A percentile compares a stretch with the other conserved stretches of the same genome.
These are phyloP conservation scores for Liparis tanakae DNA, from an alignment of 2,797 vertebrate genomes.

Conservation along the genomic window DNA sequence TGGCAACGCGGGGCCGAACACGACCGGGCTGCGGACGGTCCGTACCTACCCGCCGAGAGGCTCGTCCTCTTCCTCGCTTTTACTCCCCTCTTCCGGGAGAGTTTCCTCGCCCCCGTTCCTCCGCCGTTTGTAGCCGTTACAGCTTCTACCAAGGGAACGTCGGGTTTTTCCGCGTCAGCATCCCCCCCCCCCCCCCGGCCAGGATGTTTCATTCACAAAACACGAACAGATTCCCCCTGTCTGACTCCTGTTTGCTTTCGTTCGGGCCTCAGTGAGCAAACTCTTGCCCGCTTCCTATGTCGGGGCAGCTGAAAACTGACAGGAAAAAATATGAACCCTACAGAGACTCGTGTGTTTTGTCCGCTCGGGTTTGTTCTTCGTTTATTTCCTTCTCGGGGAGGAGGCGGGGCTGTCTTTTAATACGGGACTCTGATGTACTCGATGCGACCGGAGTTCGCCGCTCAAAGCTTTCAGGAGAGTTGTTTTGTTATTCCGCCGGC, in stretches of 20 bases:
- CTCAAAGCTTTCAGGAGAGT: slow-evolving; percentile 44
- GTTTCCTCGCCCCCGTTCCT: slow-evolving; percentile 65
- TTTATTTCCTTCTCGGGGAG: background rate
- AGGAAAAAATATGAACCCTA: slow-evolving; percentile 25
- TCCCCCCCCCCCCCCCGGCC: slow-evolving; percentile 58
- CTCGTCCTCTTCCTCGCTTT: slow-evolving; percentile 41
- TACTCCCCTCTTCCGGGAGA: slow-evolving; percentile 43
- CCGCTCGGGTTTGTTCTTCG: slow-evolving; percentile 2
- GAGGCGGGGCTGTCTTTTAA: slow-evolving; percentile 11
- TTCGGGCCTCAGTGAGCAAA: slow-evolving; percentile 49
- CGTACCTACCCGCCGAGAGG: slow-evolving; percentile 42
- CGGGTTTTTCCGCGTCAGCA: slow-evolving; percentile 76
- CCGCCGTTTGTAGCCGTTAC: slow-evolving; percentile 69
- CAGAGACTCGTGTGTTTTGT: slow-evolving; percentile 26
- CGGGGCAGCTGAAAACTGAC: slow-evolving; percentile 31
- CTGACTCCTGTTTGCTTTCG: slow-evolving; percentile 66
- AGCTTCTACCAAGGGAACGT: slow-evolving; percentile 64
- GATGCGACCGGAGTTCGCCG: slow-evolving; percentile 28
- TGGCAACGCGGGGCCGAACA: slow-evolving; percentile 55
- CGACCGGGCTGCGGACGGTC: slow-evolving; percentile 31
- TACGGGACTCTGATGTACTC: slow-evolving; percentile 13
- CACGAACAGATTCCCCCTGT: slow-evolving; percentile 57
- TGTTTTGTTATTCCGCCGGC: slow-evolving; percentile 58
- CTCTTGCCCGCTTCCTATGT: slow-evolving; percentile 48
- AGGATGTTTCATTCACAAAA: slow-evolving; percentile 87